A percentile compares a stretch with the other conserved stretches of the same genome.
These are phyloP conservation scores for Craterocephalus amniculus DNA, from an alignment of 2,797 vertebrate species.

Conservation along the genomic window DNA sequence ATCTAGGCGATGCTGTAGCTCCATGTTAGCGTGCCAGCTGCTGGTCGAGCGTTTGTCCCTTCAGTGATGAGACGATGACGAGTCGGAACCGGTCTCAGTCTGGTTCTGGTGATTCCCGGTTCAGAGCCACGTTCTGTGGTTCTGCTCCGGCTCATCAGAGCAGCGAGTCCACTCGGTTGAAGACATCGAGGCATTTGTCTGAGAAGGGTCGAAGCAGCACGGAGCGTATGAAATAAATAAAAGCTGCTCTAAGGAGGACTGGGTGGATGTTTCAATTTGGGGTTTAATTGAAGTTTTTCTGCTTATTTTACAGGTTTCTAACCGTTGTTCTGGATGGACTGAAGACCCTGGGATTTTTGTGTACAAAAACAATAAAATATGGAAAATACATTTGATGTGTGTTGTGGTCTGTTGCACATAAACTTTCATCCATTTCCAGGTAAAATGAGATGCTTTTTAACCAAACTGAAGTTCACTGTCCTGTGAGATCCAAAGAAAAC, in stretches of 20 bases:
- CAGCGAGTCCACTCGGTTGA: conserved; percentile 71
- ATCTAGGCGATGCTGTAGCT: too few species aligned
- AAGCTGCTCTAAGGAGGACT: too few species aligned
- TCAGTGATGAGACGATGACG: conserved; percentile 81
- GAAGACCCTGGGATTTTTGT: conserved; percentile 72
- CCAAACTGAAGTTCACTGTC: too few species aligned
- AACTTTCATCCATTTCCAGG: not conserved
- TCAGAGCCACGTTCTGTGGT: conserved; percentile 80
- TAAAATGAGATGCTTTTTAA: too few species aligned
- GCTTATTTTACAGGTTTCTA: conserved; percentile 61
- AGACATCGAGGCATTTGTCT: conserved; percentile 97
- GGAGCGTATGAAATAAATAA: too few species aligned
- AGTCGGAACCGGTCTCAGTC: conserved; percentile 72
- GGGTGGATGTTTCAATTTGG: too few species aligned
- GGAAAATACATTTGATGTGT: conserved; percentile 62
- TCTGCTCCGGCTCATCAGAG: conserved; percentile 66
- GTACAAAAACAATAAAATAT: conserved; percentile 84
- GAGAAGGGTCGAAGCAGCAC: conserved; percentile 87
- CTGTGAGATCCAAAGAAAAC: too few species aligned
- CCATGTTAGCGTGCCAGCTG: too few species aligned
- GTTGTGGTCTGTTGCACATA: not conserved
- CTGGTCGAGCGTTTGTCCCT: conserved; percentile 44
- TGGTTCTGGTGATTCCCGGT: conserved; percentile 43
- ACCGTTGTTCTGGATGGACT: conserved; percentile 48
- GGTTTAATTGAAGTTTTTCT: accelerated